phyloP scores from a whole-genome alignment of 2,888 invertebrate species.

The Ormyrus pomaceus region DNA sequence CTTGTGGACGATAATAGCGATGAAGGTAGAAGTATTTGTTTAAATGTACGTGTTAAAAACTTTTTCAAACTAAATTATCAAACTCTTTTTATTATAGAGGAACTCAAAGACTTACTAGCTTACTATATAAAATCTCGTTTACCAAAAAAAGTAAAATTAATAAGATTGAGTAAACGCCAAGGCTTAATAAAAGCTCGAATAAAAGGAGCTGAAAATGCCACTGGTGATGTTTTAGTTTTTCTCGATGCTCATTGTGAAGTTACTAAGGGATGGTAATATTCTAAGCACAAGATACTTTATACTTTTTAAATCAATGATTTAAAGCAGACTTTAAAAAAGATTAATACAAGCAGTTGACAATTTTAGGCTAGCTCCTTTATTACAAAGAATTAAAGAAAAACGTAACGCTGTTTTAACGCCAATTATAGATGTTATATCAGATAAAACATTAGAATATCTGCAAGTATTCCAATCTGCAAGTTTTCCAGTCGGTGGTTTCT shows the following conservation, averaged over 20 bases:
- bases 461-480: constrained; percentile 62
- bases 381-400: constrained; percentile 89
- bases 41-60: constrained; percentile 47
- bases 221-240: constrained; percentile 89
- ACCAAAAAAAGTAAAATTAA: constrained; percentile 83
- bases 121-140: constrained; percentile 87
- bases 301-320: too few species aligned
- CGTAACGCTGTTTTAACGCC: constrained; percentile 90
- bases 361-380: constrained; percentile 88
- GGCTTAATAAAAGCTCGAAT: constrained; percentile 94
- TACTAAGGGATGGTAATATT: constrained; percentile 82
- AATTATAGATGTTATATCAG: constrained; percentile 95
- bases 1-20: constrained; percentile 95
- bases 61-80: background rate
- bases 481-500: constrained; percentile 87
- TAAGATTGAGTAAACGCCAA: constrained; percentile 84
- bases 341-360: background rate
- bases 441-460: constrained; percentile 85
- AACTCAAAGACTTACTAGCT: constrained; percentile 85
- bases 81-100: constrained; percentile 73
- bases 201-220: constrained; percentile 89
- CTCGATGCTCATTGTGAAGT: constrained; percentile 95
- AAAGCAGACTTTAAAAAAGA: background rate
- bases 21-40: constrained; percentile 75
- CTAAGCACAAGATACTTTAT: background rate